Conservation (phyloP, 2,113 vertebrate genomes). For the Corapipo altera region DNA sequence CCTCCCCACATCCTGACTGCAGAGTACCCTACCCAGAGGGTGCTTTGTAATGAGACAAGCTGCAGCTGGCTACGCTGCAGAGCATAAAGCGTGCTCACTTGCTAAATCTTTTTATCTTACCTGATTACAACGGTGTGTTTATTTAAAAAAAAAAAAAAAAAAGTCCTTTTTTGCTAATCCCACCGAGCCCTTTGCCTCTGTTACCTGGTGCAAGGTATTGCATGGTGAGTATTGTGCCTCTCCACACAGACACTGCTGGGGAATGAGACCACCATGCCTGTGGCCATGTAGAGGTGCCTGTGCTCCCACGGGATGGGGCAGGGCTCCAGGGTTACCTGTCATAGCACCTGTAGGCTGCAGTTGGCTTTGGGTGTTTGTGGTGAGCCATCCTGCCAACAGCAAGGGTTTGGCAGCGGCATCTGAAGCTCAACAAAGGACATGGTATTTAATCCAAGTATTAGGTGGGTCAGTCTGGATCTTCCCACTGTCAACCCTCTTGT, state of each 20-base stretch:
- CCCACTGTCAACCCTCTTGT: background rate
- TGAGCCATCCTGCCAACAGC: background rate
- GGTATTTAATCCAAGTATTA: background rate
- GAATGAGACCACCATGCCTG: background rate
- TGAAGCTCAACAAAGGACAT: background rate
- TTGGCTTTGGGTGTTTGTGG: background rate
- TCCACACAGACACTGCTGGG: background rate
- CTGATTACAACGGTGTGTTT: background rate
- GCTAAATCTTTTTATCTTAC: background rate
- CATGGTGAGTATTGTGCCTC: background rate
- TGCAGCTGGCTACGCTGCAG: background rate
- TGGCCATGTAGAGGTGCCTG: fast-evolving
- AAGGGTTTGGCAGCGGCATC: background rate
- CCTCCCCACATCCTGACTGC: background rate
- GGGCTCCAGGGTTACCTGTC: background rate
- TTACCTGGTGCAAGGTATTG: background rate
- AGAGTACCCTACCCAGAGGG: background rate
- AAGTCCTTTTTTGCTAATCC: background rate
- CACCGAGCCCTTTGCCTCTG: background rate
- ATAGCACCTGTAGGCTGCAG: fast-evolving
- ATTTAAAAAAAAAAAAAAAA: background rate
- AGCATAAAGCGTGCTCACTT: background rate
- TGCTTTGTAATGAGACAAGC: background rate
- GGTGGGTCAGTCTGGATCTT: background rate
- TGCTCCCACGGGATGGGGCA: background rate